A percentile compares a stretch with the other conserved stretches of the same genome.
Evolutionary conservation across 1,140 invertebrate species (phyloP).

Genomic region (Sitodiplosis mosellana): DNA sequence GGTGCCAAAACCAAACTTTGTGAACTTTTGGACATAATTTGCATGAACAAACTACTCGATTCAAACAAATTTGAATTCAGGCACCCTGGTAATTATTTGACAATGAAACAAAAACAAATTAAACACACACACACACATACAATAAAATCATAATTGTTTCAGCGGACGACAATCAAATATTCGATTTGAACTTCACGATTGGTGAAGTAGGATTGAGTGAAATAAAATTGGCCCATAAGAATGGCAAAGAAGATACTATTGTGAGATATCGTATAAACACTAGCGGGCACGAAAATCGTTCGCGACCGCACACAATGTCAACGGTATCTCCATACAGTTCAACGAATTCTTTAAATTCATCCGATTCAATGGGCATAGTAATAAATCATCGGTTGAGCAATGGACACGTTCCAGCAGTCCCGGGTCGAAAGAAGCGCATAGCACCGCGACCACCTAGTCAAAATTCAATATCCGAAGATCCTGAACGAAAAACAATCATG

Average conservation of each 20-base stretch:
- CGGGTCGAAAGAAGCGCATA: constrained; percentile 20
- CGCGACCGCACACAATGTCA: background rate
- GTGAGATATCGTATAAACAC: too few relatives aligned
- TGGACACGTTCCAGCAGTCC: constrained; percentile 7
- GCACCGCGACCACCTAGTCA: constrained; percentile 23
- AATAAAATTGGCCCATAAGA: constrained; percentile 21
- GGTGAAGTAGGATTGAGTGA: constrained; percentile 23
- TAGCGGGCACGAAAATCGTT: too few relatives aligned
- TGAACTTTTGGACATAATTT: constrained; percentile 53
- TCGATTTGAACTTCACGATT: constrained; percentile 22
- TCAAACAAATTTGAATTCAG: constrained; percentile 54
- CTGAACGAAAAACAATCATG: background rate
- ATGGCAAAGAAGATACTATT: constrained; percentile 8
- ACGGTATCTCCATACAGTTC: constrained; percentile 24
- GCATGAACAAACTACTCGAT: constrained; percentile 64
- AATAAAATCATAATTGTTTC: background rate
- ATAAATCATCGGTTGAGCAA: background rate
- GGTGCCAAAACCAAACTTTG: constrained; percentile 41
- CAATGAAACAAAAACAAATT: too few relatives aligned
- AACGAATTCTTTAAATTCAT: constrained; percentile 22
- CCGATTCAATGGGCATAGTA: constrained; percentile 21
- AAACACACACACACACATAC: background rate
- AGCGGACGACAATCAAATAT: constrained; percentile 24
- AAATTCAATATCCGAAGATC: constrained; percentile 3
- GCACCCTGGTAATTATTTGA: constrained; percentile 65